Percentiles rank a stretch among this genome's conserved stretches.
phyloP scores from a whole-genome alignment of 1,140 invertebrate species.

The Drosophila simulans region DNA sequence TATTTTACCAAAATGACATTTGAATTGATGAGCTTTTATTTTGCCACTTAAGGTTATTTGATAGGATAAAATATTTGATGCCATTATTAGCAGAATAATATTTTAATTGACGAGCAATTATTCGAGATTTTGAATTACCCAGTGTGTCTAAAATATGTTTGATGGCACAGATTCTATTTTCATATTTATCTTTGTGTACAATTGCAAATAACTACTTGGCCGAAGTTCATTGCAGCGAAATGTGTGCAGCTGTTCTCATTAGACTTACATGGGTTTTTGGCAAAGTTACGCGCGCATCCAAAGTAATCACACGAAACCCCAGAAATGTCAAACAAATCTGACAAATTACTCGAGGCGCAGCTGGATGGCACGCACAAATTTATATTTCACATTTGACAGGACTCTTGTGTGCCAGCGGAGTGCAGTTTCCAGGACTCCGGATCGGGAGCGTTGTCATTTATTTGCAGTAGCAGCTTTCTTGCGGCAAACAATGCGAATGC shows the following conservation, averaged over 20 bases:
- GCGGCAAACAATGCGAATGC: conserved; percentile 52
- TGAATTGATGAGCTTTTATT: not conserved
- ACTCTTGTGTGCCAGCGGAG: conserved; percentile 17
- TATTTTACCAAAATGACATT: not conserved
- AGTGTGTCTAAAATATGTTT: too few relatives aligned
- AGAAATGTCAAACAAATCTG: conserved; percentile 70
- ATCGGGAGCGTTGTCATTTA: conserved; percentile 54
- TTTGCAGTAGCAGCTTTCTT: conserved; percentile 52
- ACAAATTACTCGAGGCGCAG: conserved; percentile 64
- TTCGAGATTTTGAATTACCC: too few relatives aligned
- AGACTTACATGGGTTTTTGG: conserved; percentile 29
- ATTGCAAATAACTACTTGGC: not conserved
- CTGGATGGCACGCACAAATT: conserved; percentile 55
- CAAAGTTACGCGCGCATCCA: conserved; percentile 22
- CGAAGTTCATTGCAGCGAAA: not conserved
- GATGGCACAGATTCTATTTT: too few relatives aligned
- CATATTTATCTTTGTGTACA: not conserved
- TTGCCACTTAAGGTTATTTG: not conserved
- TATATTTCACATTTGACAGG: conserved; percentile 59
- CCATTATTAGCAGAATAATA: too few relatives aligned
- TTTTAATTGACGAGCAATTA: too few relatives aligned
- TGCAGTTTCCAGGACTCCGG: conserved; percentile 3
- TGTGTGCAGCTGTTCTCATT: conserved; percentile 28
- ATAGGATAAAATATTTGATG: too few relatives aligned
- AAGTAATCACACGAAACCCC: conserved; percentile 29